Base-by-base conservation (phyloP, 35 echinoderm and acorn worm species). In the Nesometra sesokonis region DNA sequence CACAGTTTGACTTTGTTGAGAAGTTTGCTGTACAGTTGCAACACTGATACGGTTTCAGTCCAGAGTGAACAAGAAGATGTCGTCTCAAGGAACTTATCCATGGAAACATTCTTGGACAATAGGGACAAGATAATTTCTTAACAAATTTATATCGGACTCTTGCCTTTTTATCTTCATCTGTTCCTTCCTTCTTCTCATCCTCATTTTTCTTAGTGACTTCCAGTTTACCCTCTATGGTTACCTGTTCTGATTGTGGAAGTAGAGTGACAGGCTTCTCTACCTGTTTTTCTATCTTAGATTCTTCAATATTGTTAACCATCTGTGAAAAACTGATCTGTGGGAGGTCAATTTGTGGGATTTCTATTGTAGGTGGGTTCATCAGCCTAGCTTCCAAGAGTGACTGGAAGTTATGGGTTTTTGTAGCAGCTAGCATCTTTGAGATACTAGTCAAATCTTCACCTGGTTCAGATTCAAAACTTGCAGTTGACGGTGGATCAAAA, bases 1-100 rank as follows among this genome's bases (percentile, higher is more conserved):
- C 95, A 43, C 95, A 98, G 82, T 98, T 98, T 31, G 95, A 98
- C 67, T 98, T 98, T 4, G 95, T 98, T 27, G 95, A 98, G 88
- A 98, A 98, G 43, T 80, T 94, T 77, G 89, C 90, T 32, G 90
- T 90, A 78, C 95, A 98, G 52, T 94, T 92, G 67, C 89, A 89
- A 84, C 95, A 98, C 46, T 98, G 88, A 80, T 91, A 98, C 37
- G 95, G 95, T 37, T 98, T 98, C 76, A 98, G 57, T 32, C 95
- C 95, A 13, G 95, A 94, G 82, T 98, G 95, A 37, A 93, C 94
- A 31, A 98, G 82, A 78, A 98, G 90, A 84, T 98, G 95, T 17
- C 95, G 84, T 32, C 93, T 77, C 29, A 98, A 81, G 11, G 95
- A 98, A 82, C 95, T 98, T 35, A 98, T 91, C 95, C 95, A 98